Evolutionary conservation across 2,797 vertebrate species (phyloP).

Genomic region (Myotis findleyi): DNA sequence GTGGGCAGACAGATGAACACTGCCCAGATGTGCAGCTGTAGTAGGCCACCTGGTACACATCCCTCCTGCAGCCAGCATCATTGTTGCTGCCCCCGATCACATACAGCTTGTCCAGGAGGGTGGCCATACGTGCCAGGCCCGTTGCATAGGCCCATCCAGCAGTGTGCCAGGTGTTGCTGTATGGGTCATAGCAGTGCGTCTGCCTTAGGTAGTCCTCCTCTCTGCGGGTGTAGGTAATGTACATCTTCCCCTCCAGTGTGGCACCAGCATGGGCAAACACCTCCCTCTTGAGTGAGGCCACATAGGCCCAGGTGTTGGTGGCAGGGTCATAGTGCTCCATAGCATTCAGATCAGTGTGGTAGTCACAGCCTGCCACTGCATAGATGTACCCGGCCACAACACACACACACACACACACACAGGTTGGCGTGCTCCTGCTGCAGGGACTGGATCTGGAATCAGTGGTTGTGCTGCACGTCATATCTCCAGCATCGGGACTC

Average conservation of each 20-base stretch:
- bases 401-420: conserved; percentile 83
- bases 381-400: conserved; percentile 92
- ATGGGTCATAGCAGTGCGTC: conserved; percentile 93
- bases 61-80: conserved; percentile 84
- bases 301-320: conserved; percentile 95
- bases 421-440: conserved; percentile 96
- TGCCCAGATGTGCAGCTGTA: conserved; percentile 91
- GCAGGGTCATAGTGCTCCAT: conserved; percentile 97
- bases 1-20: conserved; percentile 93
- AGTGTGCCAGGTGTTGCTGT: conserved; percentile 90
- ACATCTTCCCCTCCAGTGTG: conserved; percentile 93
- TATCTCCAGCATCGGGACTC: conserved; percentile 98
- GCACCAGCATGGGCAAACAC: conserved; percentile 96
- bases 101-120: conserved; percentile 91
- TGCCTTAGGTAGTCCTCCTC: conserved; percentile 93
- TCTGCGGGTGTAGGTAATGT: conserved; percentile 94
- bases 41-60: conserved; percentile 93
- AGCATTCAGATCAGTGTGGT: conserved; percentile 91
- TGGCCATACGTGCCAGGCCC: conserved; percentile 97
- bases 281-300: conserved; percentile 94
- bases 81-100: conserved; percentile 96
- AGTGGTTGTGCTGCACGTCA: conserved; percentile 96
- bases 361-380: conserved; percentile 96
- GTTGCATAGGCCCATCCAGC: conserved; percentile 92
- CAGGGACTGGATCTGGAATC: conserved; percentile 95